Base-by-base conservation (phyloP, 1,140 invertebrate species). In the Hypsibius dujardini region DNA sequence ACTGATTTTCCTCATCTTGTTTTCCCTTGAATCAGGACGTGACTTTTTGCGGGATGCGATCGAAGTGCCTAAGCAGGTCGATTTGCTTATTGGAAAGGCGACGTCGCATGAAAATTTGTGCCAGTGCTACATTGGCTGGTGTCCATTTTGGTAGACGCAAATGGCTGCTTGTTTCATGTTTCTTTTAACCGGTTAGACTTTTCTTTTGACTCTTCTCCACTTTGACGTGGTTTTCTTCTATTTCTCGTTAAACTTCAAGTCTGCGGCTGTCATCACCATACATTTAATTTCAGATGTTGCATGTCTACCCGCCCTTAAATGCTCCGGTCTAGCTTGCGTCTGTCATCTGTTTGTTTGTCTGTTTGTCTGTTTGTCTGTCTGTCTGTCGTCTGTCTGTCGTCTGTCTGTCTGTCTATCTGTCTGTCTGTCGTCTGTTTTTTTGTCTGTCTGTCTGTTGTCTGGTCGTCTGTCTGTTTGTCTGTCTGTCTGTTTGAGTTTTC, bases 51-150 rank as follows among this genome's bases (percentile, higher is more conserved):
- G 87, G 72, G 87, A 92, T 73, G 81, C 83, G 2, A 82, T 93
- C 1, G 86, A 87, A 56, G 89, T 96, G 1, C 83, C 87, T 72
- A 85, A 86, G 75, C 95, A 99, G 83, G 94, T 99, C 0, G 89
- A 96, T 76, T 81, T 95, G 72, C 83, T 99, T 2, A 96, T 98
- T 75, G 86, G 89, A 75, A 92, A 97, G 76, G 95, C 95, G n/a
- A 97, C 92, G 1, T 92, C 89, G 73, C 94, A 98, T 81, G 93
- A 98, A 81, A 98, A 99, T 82, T 84, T 99, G 67, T 98, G 95
- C 78, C 95, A 98, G 81, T 97, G 94, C 79, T 99, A 98, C 77
- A 97, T 99, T 77, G 95, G 95, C 75, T 96, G 93, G 93, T 89
- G 85, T 80, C 83, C 83, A 42, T 84, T 84, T 76, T 85, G 83